Evolutionary conservation across 2,888 invertebrate genomes (phyloP), one percentile per base, ranked within the genome.

Genomic region (Dryobota labecula): DNA sequence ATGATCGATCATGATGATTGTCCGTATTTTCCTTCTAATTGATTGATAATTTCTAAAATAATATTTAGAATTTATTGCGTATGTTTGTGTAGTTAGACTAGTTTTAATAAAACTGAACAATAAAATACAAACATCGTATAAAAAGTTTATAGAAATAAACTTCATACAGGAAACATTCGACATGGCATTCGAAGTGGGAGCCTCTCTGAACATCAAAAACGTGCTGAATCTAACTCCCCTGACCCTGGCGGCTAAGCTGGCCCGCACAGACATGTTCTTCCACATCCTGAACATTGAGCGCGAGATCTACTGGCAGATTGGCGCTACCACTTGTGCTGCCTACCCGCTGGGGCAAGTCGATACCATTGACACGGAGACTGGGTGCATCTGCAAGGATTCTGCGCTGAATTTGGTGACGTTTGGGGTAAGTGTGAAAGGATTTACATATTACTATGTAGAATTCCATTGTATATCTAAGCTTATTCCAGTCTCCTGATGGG

Each of bases 291-390:
- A 99, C 93, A 98, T 99, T 77, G 99, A 99, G 91, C 95, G 99
- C 43, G 99, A 99, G 95, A 99, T 99, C 84, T 99, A 99, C 92
- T 99, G 99, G 99, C 99, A 99, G 92, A 98, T 99, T 83, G 99
- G 99, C 0, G 98, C 98, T 78, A 98, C 99, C 7, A 99, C 99
- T 0, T 99, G 99, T 92, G 99, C 99, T 0, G 99, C 99, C 0
- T 99, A 99, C 94, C 99, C 99, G 0, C 94, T 99, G 63, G 98
- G 98, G 0, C 98, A 98, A 93, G 98, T 99, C 47, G 99, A 99
- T 90, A 99, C 99, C 1, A 99, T 99, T 79, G 98, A 99, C 88
- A 97, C 98, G 7, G 97, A 97, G 89, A 98, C 98, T 13, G 99
- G 99, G 7, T 97, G 98, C 78, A 99, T 99, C n/a, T 99, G 98